A percentile compares a stretch with the other conserved stretches of the same genome.
phyloP scores from a whole-genome alignment of 2,797 vertebrate genomes.

The Urocyon cinereoargenteus region DNA sequence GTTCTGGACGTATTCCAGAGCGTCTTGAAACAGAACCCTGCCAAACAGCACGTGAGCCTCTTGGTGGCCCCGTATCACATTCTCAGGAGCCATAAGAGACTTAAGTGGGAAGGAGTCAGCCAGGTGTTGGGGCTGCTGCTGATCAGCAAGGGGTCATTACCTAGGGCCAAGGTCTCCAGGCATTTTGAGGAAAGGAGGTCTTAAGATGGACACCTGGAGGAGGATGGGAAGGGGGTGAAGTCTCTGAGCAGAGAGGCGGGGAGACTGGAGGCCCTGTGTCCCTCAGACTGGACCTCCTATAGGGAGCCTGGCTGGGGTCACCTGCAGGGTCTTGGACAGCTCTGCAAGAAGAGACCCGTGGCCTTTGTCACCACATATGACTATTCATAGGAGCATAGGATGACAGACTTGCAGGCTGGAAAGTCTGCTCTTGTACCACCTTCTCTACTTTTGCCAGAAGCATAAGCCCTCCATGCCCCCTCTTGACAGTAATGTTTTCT shows the following conservation, averaged over 20 bases:
- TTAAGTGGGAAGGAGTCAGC: not conserved
- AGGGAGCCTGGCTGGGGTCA: not conserved
- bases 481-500: not conserved
- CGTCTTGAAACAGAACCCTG: slow-evolving; percentile 54
- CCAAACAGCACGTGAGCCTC: not conserved
- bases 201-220: not conserved
- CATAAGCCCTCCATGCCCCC: not conserved
- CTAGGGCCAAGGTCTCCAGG: not conserved
- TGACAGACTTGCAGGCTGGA: not conserved
- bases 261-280: no score
- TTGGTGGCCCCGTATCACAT: not conserved
- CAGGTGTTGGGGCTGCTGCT: not conserved
- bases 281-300: not conserved
- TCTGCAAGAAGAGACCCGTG: not conserved
- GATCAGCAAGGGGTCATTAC: not conserved
- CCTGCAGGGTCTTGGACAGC: not conserved
- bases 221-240: not conserved
- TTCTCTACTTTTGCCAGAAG: not conserved
- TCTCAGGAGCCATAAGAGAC: not conserved
- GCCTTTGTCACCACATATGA: not conserved
- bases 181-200: not conserved
- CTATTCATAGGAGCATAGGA: not conserved
- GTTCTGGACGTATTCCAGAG: slow-evolving; percentile 71
- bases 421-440: not conserved
- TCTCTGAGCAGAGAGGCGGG: not conserved